These are phyloP conservation scores for Hypocryptadius cinnamomeus DNA, from an alignment of 2,113 vertebrate genomes.

Conservation along the genomic window DNA sequence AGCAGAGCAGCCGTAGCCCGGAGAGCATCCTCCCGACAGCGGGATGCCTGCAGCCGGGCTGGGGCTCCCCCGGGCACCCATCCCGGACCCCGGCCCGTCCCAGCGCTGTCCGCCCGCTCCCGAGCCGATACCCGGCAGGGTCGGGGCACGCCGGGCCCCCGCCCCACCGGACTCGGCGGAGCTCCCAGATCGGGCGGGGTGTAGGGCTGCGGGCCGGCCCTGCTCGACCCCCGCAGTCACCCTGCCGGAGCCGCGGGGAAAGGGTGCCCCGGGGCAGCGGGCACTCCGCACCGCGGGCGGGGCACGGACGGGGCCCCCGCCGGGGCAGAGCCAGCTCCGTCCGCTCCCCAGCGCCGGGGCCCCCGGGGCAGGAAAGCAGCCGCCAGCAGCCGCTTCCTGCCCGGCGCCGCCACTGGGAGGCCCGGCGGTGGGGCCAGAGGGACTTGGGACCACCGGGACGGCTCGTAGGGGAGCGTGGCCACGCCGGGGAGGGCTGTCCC, in stretches of 20 bases:
- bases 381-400: not conserved
- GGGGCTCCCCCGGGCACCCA: not conserved
- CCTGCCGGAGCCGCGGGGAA: not conserved
- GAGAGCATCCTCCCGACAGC: not conserved
- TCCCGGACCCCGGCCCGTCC: not conserved
- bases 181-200: not conserved
- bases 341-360: not conserved
- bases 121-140: not conserved
- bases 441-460: not conserved
- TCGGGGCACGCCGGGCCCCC: not conserved
- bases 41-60: accelerated
- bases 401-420: not conserved
- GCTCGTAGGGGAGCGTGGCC: not conserved
- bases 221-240: not conserved
- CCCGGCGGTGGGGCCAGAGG: not conserved
- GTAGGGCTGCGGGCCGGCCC: not conserved
- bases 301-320: not conserved
- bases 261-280: not conserved
- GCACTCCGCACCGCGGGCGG: not conserved
- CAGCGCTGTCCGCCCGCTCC: not conserved
- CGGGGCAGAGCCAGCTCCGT: not conserved
- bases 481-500: not conserved
- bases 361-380: not conserved
- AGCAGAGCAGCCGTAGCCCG: not conserved
- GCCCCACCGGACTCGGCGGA: not conserved